Evolutionary conservation across 2,888 invertebrate species (phyloP).

Genomic region (Celastrina argiolus): DNA sequence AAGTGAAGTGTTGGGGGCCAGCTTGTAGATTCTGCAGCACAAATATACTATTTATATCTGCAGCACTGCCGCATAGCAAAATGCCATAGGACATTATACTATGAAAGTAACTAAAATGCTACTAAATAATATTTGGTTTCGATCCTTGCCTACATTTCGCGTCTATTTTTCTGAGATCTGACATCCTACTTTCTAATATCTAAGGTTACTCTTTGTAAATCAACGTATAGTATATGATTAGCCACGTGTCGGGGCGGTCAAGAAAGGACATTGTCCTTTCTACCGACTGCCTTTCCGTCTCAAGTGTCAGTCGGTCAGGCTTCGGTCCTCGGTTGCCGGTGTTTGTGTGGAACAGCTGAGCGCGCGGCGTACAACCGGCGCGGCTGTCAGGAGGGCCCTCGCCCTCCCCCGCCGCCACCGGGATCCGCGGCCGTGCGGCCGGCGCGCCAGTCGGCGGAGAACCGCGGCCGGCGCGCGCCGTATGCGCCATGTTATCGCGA

Average conservation of each 20-base stretch:
- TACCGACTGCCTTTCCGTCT: neutral
- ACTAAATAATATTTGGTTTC: no score
- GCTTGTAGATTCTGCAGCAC: no score
- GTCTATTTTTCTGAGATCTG: no score
- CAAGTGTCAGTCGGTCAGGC: neutral
- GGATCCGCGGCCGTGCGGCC: constrained; percentile 36
- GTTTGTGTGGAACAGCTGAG: constrained; percentile 50
- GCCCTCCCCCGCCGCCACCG: constrained; percentile 23
- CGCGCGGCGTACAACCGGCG: constrained; percentile 26
- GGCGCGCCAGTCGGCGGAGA: constrained; percentile 58
- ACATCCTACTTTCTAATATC: no score
- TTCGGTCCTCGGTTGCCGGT: neutral
- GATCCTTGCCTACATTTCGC: no score
- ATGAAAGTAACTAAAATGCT: no score
- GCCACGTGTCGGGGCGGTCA: neutral
- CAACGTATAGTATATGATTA: neutral
- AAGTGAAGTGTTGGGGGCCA: no score
- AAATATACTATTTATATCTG: no score
- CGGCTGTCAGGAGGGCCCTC: neutral
- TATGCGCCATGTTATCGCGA: constrained; percentile 52
- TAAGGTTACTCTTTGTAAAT: neutral
- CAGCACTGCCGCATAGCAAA: no score
- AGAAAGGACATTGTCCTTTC: neutral
- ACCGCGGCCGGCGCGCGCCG: constrained; percentile 74
- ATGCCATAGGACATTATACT: no score